These are phyloP conservation scores for Etia nguti DNA, from an alignment of 2,113 vertebrate genomes.

Conservation along the genomic window DNA sequence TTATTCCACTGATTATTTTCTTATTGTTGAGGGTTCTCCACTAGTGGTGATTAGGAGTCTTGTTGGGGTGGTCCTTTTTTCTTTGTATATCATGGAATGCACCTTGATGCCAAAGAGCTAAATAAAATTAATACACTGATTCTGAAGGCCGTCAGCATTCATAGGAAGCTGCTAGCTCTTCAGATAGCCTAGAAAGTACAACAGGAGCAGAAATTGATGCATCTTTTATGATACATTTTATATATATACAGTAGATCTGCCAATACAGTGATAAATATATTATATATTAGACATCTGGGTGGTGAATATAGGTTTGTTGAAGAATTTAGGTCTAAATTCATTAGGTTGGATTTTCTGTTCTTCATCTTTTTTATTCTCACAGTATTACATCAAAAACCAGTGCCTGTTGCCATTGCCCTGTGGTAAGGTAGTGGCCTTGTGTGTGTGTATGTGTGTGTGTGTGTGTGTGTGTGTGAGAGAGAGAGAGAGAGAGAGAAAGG, in stretches of 20 bases:
- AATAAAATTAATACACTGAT: conserved; percentile 3
- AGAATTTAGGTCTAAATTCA: conserved; percentile 2
- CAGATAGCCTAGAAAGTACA: not conserved
- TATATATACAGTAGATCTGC: not conserved
- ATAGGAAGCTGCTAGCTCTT: not conserved
- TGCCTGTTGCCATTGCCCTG: conserved; percentile 63
- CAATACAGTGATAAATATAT: not conserved
- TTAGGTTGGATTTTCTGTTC: not conserved
- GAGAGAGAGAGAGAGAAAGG: not conserved
- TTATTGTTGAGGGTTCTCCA: conserved; percentile 53
- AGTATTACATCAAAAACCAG: conserved; percentile 35
- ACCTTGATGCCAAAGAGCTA: conserved; percentile 8
- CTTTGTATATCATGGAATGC: conserved; percentile 44
- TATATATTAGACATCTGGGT: not conserved
- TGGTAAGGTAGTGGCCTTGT: conserved; percentile 42
- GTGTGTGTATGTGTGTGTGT: not conserved
- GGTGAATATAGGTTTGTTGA: not conserved
- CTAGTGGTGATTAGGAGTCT: conserved; percentile 59
- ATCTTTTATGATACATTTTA: not conserved
- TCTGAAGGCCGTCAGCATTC: not conserved
- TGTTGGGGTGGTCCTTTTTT: conserved; percentile 37
- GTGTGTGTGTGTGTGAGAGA: not conserved
- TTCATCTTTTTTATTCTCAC: conserved; percentile 23
- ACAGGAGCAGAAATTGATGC: not conserved
- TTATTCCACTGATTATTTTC: conserved; percentile 70